Evolutionary conservation across 2,113 vertebrate species (phyloP).

Genomic region (Riparia riparia): DNA sequence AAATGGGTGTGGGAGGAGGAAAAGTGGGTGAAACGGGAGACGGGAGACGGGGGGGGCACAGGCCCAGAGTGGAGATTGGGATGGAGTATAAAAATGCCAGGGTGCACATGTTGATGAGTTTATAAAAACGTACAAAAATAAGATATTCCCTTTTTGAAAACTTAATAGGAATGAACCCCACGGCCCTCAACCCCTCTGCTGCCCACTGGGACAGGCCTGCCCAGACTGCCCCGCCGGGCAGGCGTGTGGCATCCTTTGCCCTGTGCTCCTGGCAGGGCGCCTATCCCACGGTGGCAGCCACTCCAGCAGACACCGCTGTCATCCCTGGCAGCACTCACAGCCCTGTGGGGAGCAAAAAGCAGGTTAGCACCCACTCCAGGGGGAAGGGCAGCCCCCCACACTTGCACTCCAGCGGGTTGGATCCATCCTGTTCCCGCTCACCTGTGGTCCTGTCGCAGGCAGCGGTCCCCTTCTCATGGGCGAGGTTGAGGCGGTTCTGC

Average conservation of each 20-base stretch:
- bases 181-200: background rate
- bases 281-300: background rate
- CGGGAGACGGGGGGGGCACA: fast-evolving
- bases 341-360: constrained; percentile 2
- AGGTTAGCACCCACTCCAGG: background rate
- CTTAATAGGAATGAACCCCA: constrained; percentile 23
- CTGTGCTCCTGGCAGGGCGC: background rate
- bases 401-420: fast-evolving
- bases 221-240: background rate
- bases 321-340: background rate
- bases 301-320: background rate
- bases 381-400: background rate
- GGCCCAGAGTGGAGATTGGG: background rate
- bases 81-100: constrained; percentile 37
- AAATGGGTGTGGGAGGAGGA: background rate
- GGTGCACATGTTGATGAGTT: background rate
- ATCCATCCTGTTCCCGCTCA: background rate
- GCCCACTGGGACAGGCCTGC: background rate
- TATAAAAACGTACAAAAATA: constrained; percentile 69
- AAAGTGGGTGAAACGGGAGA: background rate
- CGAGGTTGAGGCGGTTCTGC: constrained; percentile 89
- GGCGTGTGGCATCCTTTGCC: background rate
- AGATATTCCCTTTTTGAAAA: constrained; percentile 59
- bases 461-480: constrained; percentile 83
- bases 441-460: constrained; percentile 73